phyloP scores from a whole-genome alignment of 2,113 vertebrate species.

The Xiphophorus hellerii region DNA sequence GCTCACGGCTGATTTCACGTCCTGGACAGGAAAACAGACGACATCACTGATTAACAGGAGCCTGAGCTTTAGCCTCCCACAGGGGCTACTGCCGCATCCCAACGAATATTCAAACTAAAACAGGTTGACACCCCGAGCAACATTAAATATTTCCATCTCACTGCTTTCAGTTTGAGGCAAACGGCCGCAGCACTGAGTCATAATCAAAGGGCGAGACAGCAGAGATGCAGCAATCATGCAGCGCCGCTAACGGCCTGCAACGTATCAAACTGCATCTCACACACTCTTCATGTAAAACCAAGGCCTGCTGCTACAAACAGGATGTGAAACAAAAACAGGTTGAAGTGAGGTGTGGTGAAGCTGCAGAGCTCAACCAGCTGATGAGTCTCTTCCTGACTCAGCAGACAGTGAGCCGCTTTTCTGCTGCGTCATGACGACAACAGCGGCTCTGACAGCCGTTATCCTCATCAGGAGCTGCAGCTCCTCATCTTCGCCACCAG shows the following conservation, averaged over 20 bases:
- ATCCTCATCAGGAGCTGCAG: neutral
- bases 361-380: conserved; percentile 52
- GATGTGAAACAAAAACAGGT: conserved; percentile 69
- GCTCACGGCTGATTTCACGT: conserved; percentile 55
- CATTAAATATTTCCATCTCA: conserved; percentile 20
- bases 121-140: conserved; percentile 19
- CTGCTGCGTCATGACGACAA: conserved; percentile 28
- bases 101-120: conserved; percentile 17
- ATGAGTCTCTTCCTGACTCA: conserved; percentile 45
- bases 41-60: conserved; percentile 73
- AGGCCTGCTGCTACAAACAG: conserved; percentile 41
- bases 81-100: too few species aligned
- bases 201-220: conserved; percentile 52
- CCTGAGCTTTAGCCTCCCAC: neutral
- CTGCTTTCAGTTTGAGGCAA: conserved; percentile 38
- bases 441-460: neutral
- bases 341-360: conserved; percentile 49
- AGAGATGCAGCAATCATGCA: conserved; percentile 22
- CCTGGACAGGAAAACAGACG: conserved; percentile 45
- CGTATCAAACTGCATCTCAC: neutral
- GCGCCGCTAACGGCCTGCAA: conserved; percentile 25
- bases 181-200: conserved; percentile 47
- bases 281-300: neutral
- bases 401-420: neutral
- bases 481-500: too few species aligned